Conservation (phyloP, 2,113 vertebrate genomes). For the Brachionichthys hirsutus region DNA sequence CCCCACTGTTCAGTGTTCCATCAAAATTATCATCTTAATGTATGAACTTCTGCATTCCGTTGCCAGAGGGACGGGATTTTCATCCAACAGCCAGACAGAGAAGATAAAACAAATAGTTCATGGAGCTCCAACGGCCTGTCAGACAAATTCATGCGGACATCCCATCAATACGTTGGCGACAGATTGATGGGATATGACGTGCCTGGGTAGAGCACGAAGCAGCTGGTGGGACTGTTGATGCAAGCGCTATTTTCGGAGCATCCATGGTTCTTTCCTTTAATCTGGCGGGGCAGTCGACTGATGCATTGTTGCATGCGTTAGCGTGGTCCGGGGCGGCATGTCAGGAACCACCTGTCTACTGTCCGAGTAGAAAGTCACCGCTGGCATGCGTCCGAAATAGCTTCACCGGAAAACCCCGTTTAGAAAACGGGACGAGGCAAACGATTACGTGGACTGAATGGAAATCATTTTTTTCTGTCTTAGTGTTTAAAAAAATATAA, state of each 20-base stretch:
- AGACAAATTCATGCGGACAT: slow-evolving; percentile 78
- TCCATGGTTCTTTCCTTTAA: slow-evolving; percentile 60
- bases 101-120: slow-evolving; percentile 78
- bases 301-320: slow-evolving; percentile 52
- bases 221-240: slow-evolving; percentile 66
- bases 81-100: slow-evolving; percentile 50
- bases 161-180: slow-evolving; percentile 75
- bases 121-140: slow-evolving; percentile 53
- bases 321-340: slow-evolving; percentile 24
- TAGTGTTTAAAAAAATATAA: not conserved
- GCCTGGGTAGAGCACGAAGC: slow-evolving; percentile 64
- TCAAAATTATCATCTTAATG: slow-evolving; percentile 65
- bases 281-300: slow-evolving; percentile 45
- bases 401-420: not conserved
- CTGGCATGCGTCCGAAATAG: not conserved
- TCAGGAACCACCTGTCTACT: slow-evolving; percentile 7
- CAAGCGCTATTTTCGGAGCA: slow-evolving; percentile 67
- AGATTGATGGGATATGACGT: slow-evolving; percentile 77
- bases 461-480: not conserved
- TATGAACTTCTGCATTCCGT: slow-evolving; percentile 56
- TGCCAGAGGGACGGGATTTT: slow-evolving; percentile 60
- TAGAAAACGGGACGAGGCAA: too few species aligned
- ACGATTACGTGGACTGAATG: not conserved
- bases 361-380: not conserved
- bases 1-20: slow-evolving; percentile 44